Base-by-base conservation (phyloP, 2,888 invertebrate species). In the Spisula solida region DNA sequence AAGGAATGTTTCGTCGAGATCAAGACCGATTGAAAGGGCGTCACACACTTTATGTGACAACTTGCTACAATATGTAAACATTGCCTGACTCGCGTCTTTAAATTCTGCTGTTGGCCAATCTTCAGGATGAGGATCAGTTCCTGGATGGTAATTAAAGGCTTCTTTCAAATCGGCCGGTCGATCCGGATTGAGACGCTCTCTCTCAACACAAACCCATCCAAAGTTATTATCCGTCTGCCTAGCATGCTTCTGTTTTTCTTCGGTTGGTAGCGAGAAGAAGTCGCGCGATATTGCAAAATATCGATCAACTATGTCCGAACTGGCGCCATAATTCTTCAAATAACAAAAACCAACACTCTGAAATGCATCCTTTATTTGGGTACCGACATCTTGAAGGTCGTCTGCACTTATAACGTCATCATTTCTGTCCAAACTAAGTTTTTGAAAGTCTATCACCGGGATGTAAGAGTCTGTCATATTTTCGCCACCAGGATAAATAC, bases 261-360 rank as follows among this genome's bases (percentile, higher is more conserved):
- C 92, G 2, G 55, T 82, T 14, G 92, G 87, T 29, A 88, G 85
- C 6, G 89, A 87, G 60, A 93, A 93, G 75, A 92, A 92, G 14
- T 78, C 25, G 31, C 84, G 82, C 10, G 92, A 91, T 31, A 82
- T 80, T 0, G 41, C 20, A 29, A 84, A 51, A 75, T 82, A 87
- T 55, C 31, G 82, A 20, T 78, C 82, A 6, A 91, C 25, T 31
- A 88, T 31, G 10, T 79, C 51, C 14, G 81, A 47, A 31, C 82
- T 66, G 6, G 92, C 70, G 0, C 93, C 93, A 47, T 93, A 92
- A 56, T 93, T 93, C 70, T 90, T 92, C 25, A 93, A 47, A 70
- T 93, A 93, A 60, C 91, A 90, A 60, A 93, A 93, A 16, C 93
- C 91, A 20, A 86, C 85, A 14, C 81, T 80, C n/a, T 85, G 85